These are phyloP conservation scores for Ganaspis brasiliensis DNA, from an alignment of 2,888 invertebrate genomes.

Conservation along the genomic window DNA sequence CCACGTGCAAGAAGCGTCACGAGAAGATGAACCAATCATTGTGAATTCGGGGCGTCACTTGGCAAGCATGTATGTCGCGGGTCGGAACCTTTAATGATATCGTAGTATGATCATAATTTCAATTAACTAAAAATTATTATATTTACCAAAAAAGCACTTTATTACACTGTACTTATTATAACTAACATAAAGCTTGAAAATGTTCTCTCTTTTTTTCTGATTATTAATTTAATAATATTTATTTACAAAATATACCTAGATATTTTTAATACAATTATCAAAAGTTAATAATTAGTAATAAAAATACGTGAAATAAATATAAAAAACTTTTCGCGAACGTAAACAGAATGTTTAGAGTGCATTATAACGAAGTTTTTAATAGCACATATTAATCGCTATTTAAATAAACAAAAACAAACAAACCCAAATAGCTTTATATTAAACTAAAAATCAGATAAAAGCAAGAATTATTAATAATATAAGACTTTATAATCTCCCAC, in stretches of 20 bases:
- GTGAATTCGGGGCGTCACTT: conserved; percentile 75
- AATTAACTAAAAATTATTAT: conserved; percentile 69
- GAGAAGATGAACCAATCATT: conserved; percentile 70
- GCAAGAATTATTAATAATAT: background rate
- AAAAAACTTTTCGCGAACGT: too few relatives aligned
- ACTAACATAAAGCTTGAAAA: too few relatives aligned
- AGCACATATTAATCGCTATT: background rate
- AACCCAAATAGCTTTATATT: background rate
- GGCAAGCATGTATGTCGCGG: conserved; percentile 73
- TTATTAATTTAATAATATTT: too few relatives aligned
- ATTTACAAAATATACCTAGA: too few relatives aligned
- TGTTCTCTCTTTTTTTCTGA: too few relatives aligned
- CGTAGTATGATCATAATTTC: conserved; percentile 67
- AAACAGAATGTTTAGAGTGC: background rate
- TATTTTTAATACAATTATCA: too few relatives aligned
- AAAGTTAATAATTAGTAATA: too few relatives aligned
- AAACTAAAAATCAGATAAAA: background rate
- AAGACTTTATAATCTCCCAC: background rate
- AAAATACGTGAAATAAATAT: too few relatives aligned
- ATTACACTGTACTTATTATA: too few relatives aligned
- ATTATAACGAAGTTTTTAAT: background rate
- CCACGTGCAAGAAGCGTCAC: conserved; percentile 75
- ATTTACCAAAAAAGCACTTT: too few relatives aligned
- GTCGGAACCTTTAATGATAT: conserved; percentile 72
- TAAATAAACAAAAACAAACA: background rate